Evolutionary conservation across 2,113 vertebrate species (phyloP).

Genomic region (Alectura lathami): DNA sequence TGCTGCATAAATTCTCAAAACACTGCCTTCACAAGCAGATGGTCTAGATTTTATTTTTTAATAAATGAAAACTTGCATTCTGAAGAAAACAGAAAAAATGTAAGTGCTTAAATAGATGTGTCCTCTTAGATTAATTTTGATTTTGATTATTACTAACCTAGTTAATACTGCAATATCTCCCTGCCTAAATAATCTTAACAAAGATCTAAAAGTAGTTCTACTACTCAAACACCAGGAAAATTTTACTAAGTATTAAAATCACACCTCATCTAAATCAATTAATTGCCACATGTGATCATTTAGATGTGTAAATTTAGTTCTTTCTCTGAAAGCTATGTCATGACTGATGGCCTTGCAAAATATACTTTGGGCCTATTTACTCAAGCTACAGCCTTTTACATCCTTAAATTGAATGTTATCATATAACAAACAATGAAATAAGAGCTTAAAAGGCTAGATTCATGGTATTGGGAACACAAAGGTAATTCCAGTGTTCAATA

Average conservation of each 20-base stretch:
- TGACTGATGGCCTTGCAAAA: neutral
- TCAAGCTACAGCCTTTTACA: neutral
- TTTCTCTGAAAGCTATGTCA: neutral
- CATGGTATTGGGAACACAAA: neutral
- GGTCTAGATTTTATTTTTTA: neutral
- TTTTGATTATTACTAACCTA: neutral
- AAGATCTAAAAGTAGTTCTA: neutral
- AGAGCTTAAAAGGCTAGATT: neutral
- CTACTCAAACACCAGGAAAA: neutral
- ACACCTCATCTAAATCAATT: neutral
- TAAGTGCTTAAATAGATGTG: neutral
- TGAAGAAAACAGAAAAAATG: neutral
- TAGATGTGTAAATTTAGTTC: neutral
- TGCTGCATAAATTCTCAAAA: neutral
- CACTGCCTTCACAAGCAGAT: slow-evolving; percentile 1
- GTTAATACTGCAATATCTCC: neutral
- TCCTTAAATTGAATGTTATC: neutral
- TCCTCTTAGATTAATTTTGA: neutral
- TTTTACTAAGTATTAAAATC: neutral
- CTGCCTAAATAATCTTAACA: neutral
- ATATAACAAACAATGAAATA: neutral
- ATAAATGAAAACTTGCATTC: neutral
- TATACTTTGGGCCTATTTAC: neutral
- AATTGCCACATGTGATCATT: neutral
- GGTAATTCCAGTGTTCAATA: neutral